These are phyloP conservation scores for Mycteria americana DNA, from an alignment of 2,797 vertebrate genomes.

Conservation along the genomic window DNA sequence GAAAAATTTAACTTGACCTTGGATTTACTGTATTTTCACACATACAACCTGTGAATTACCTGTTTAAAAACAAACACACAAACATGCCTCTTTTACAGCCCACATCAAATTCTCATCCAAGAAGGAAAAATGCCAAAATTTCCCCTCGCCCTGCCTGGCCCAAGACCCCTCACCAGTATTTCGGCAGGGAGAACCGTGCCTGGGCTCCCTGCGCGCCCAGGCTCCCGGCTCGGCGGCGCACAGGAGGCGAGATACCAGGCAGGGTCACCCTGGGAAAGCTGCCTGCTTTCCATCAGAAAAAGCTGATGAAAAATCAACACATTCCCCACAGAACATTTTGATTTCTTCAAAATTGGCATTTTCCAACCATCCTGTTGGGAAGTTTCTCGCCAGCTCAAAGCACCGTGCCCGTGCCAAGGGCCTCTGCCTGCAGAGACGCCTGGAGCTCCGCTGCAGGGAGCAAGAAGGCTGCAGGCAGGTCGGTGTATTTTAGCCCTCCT, in stretches of 20 bases:
- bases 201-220: not conserved
- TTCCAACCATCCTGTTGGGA: not conserved
- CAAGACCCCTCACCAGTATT: rapidly evolving
- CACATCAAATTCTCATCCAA: not conserved
- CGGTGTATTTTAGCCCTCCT: not conserved
- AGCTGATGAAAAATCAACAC: not conserved
- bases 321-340: not conserved
- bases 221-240: rapidly evolving
- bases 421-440: not conserved
- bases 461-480: not conserved
- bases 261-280: not conserved
- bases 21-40: not conserved
- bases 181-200: not conserved
- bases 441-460: not conserved
- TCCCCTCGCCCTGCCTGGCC: not conserved
- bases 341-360: not conserved
- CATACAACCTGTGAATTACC: not conserved
- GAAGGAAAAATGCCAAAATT: not conserved
- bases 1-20: not conserved
- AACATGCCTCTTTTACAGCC: not conserved
- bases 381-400: not conserved
- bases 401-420: not conserved
- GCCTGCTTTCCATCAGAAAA: not conserved
- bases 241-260: not conserved
- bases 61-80: not conserved